These are phyloP conservation scores for Chrysolina oricalcia DNA, from an alignment of 2,888 invertebrate species.

Conservation along the genomic window DNA sequence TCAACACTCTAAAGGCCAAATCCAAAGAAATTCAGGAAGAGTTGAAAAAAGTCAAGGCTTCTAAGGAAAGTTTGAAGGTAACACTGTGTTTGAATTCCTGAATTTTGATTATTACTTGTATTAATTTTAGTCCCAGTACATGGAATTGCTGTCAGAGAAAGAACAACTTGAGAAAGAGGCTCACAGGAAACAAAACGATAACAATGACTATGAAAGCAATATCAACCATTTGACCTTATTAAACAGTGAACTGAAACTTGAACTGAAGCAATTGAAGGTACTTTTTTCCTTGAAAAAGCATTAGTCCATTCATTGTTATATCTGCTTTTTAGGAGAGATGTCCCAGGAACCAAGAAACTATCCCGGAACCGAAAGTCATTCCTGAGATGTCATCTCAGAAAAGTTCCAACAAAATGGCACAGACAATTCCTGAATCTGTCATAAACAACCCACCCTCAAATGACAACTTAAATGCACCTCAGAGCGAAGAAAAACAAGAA, in stretches of 20 bases:
- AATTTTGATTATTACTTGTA: constrained; percentile 32
- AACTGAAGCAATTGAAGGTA: constrained; percentile 63
- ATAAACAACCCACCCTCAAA: constrained; percentile 48
- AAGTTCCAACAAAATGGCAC: constrained; percentile 21
- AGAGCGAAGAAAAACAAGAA: constrained; percentile 46
- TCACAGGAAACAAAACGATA: constrained; percentile 60
- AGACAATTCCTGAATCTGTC: not conserved
- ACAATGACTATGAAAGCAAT: constrained; percentile 62
- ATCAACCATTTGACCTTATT: constrained; percentile 63
- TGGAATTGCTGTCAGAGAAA: constrained; percentile 66
- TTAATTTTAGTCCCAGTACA: constrained; percentile 65
- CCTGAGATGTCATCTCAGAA: constrained; percentile 40
- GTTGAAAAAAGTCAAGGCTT: constrained; percentile 68
- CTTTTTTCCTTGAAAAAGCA: constrained; percentile 31
- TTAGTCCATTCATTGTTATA: not conserved
- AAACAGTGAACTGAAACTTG: constrained; percentile 63
- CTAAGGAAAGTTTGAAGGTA: constrained; percentile 71
- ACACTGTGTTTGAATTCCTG: constrained; percentile 31
- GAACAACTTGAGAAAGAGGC: constrained; percentile 65
- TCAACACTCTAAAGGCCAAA: constrained; percentile 72
- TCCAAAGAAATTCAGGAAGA: constrained; percentile 72
- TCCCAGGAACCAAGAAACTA: constrained; percentile 46
- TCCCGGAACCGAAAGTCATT: constrained; percentile 48
- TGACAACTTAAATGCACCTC: constrained; percentile 33
- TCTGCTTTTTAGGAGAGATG: constrained; percentile 50